Evolutionary conservation across 2,797 vertebrate genomes (phyloP).

Genomic region (Benthosema pterotum): DNA sequence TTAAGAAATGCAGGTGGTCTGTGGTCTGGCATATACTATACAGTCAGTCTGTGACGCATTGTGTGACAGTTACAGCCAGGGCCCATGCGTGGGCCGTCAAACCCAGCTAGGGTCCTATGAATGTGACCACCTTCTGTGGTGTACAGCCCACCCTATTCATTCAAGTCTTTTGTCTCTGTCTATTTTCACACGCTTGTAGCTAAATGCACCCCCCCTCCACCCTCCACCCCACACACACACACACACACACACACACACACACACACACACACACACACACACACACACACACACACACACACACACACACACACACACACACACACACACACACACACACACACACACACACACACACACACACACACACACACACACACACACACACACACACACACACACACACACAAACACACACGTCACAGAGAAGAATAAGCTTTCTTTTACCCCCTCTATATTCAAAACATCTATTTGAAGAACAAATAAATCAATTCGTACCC

Average conservation of each 20-base stretch:
- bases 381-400: too few species aligned
- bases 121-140: neutral
- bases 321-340: too few species aligned
- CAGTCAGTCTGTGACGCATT: conserved; percentile 2
- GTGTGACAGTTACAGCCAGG: conserved; percentile 9
- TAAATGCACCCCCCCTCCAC: conserved; percentile 27
- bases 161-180: conserved; percentile 36
- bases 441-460: conserved; percentile 12
- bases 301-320: too few species aligned
- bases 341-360: too few species aligned
- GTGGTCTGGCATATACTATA: neutral
- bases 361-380: too few species aligned
- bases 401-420: too few species aligned
- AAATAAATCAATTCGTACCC: conserved; percentile 3
- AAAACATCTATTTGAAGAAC: conserved; percentile 17
- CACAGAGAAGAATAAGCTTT: conserved; percentile 25
- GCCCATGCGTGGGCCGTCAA: conserved; percentile 15
- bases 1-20: conserved; percentile 3
- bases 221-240: too few species aligned
- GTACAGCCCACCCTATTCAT: conserved; percentile 21
- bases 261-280: too few species aligned
- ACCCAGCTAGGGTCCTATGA: conserved; percentile 2
- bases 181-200: conserved; percentile 28
- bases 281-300: too few species aligned
- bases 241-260: too few species aligned